Percentiles rank a stretch among this genome's conserved stretches.
Evolutionary conservation across 2,797 vertebrate species (phyloP).

Genomic region (Gymnodraco acuticeps): DNA sequence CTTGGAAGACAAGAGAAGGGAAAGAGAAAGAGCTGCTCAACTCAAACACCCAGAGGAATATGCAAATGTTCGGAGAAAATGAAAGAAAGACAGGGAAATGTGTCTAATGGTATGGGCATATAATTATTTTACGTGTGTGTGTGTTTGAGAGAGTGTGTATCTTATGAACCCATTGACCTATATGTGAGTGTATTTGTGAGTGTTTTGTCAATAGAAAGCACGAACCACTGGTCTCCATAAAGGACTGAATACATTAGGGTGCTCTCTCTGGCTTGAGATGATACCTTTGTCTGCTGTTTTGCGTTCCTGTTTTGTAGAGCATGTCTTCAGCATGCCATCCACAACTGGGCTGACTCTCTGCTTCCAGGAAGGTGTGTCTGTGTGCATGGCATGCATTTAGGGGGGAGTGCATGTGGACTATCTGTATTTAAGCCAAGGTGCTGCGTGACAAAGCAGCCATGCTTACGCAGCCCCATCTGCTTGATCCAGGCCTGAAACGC

Average conservation of each 20-base stretch:
- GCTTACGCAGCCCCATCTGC: slow-evolving; percentile 80
- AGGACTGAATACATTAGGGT: slow-evolving; percentile 34
- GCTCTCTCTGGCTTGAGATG: slow-evolving; percentile 19
- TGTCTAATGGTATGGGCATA: slow-evolving; percentile 65
- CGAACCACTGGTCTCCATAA: slow-evolving; percentile 33
- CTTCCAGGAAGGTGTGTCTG: slow-evolving; percentile 55
- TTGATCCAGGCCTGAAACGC: slow-evolving; percentile 80
- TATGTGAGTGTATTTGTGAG: slow-evolving; percentile 8
- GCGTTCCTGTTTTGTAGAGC: slow-evolving; percentile 45
- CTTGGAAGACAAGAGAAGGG: slow-evolving; percentile 76
- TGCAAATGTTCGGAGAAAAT: slow-evolving; percentile 71
- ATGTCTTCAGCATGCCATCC: slow-evolving; percentile 59
- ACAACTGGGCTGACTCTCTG: slow-evolving; percentile 52
- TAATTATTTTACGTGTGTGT: slow-evolving; percentile 60
- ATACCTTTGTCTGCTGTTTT: slow-evolving; percentile 34
- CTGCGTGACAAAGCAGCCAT: slow-evolving; percentile 70
- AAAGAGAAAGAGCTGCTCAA: slow-evolving; percentile 69
- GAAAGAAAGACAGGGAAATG: slow-evolving; percentile 55
- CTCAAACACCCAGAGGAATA: slow-evolving; percentile 80
- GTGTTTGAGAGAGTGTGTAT: slow-evolving; percentile 18
- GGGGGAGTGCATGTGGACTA: slow-evolving; percentile 62
- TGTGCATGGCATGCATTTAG: slow-evolving; percentile 32
- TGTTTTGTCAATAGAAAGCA: slow-evolving; percentile 43
- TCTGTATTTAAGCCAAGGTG: slow-evolving; percentile 77
- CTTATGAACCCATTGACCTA: slow-evolving; percentile 68